A percentile compares a stretch with the other conserved stretches of the same genome.
phyloP scores from a whole-genome alignment of 1,140 invertebrate species.

The Chlorops oryzae region DNA sequence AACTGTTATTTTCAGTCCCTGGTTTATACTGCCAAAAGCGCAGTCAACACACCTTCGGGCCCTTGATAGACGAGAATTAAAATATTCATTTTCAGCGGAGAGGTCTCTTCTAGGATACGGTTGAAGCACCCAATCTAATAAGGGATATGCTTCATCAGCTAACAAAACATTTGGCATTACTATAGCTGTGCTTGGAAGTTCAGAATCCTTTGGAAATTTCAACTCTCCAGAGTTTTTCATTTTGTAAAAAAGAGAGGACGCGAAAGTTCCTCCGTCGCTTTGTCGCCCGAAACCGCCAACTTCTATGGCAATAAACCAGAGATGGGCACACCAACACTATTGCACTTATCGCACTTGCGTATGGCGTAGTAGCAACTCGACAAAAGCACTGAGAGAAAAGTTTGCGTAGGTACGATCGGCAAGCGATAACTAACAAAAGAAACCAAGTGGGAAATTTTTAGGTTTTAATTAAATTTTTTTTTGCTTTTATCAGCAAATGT shows the following conservation, averaged over 20 bases:
- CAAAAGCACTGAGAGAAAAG: too few species aligned
- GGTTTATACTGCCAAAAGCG: neutral
- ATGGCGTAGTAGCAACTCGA: too few species aligned
- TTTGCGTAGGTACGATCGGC: too few species aligned
- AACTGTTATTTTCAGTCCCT: too few species aligned
- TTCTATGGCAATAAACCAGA: conserved; percentile 49
- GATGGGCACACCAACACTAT: too few species aligned
- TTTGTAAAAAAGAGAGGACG: conserved; percentile 43
- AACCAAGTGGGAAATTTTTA: too few species aligned
- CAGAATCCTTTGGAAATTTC: neutral
- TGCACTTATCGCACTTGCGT: too few species aligned
- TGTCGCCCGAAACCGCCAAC: conserved; percentile 45
- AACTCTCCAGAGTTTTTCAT: conserved; percentile 22
- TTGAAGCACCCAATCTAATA: conserved; percentile 45
- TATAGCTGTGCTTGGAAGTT: conserved; percentile 48
- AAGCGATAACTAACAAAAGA: too few species aligned
- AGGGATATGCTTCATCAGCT: conserved; percentile 51
- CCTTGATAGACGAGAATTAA: conserved; percentile 9
- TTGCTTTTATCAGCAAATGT: too few species aligned
- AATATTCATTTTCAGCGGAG: conserved; percentile 6
- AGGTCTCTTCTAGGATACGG: conserved; percentile 31
- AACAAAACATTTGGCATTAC: conserved; percentile 49
- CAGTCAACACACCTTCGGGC: conserved; percentile 1
- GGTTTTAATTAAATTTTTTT: too few species aligned
- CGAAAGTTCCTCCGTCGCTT: conserved; percentile 47